Evolutionary conservation across 2,797 vertebrate genomes (phyloP).

Genomic region (Otolemur crassicaudatus): DNA sequence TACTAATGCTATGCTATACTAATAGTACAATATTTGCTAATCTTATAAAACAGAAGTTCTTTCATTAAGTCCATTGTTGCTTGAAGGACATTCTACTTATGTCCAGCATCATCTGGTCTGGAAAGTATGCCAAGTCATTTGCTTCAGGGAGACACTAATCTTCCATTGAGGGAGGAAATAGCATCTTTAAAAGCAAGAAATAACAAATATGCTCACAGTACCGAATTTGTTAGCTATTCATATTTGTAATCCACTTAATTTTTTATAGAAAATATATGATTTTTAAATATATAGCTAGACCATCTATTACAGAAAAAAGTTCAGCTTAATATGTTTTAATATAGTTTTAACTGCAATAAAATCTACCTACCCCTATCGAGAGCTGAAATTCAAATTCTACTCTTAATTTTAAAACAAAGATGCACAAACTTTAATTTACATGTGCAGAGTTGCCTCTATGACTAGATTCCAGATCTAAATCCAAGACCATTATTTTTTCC

Average conservation of each 20-base stretch:
- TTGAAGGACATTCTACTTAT: slow-evolving; percentile 89
- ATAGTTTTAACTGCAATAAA: not conserved
- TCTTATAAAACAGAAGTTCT: no score
- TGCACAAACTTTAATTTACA: not conserved
- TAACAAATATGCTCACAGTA: not conserved
- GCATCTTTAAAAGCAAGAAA: not conserved
- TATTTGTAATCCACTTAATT: not conserved
- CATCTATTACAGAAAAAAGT: not conserved
- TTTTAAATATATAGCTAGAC: not conserved
- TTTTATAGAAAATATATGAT: not conserved
- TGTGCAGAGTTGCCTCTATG: not conserved
- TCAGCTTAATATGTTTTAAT: not conserved
- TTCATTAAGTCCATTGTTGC: no score
- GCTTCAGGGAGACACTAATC: slow-evolving; percentile 93
- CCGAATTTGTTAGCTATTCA: not conserved
- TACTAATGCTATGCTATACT: no score
- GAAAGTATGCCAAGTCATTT: slow-evolving; percentile 93
- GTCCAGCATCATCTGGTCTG: slow-evolving; percentile 92
- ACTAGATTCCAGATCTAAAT: not conserved
- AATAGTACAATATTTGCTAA: no score
- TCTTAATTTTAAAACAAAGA: not conserved
- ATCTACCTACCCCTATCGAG: not conserved
- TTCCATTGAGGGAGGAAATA: slow-evolving; percentile 86
- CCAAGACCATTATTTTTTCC: not conserved
- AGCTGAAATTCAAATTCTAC: not conserved